Evolutionary conservation across 2,113 vertebrate genomes (phyloP).

Genomic region (Chaetodon trifascialis): DNA sequence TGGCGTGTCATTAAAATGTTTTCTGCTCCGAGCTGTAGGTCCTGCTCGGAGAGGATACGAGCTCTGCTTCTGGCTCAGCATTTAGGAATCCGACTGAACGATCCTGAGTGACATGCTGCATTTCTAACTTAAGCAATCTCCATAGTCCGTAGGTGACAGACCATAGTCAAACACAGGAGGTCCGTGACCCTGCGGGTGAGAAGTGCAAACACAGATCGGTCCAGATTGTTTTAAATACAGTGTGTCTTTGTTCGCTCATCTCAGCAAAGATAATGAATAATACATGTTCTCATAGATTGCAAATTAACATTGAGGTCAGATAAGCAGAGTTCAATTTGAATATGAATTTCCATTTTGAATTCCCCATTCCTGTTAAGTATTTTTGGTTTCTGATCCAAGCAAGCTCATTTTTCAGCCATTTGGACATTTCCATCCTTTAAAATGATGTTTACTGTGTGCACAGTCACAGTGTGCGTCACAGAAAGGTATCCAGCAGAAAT

Average conservation of each 20-base stretch:
- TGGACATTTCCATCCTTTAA: constrained; percentile 14
- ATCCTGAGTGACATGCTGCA: not conserved
- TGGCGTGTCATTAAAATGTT: constrained; percentile 32
- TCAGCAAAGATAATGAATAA: constrained; percentile 72
- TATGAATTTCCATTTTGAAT: constrained; percentile 68
- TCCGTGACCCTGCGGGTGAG: constrained; percentile 48
- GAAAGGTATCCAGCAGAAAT: constrained; percentile 6
- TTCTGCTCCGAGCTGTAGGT: constrained; percentile 1
- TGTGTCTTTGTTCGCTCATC: constrained; percentile 62
- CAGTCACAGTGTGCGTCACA: constrained; percentile 6
- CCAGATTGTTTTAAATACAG: constrained; percentile 62
- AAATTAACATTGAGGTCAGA: constrained; percentile 78
- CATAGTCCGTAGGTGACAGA: not conserved
- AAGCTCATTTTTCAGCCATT: constrained; percentile 2
- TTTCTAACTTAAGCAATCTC: constrained; percentile 4
- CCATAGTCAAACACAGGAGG: constrained; percentile 12
- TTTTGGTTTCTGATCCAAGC: constrained; percentile 33
- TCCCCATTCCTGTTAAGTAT: constrained; percentile 8
- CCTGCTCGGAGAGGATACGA: not conserved
- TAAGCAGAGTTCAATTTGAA: constrained; percentile 71
- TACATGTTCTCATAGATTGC: constrained; percentile 67
- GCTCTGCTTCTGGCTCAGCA: not conserved
- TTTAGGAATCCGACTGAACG: not conserved
- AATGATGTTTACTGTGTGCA: constrained; percentile 35
- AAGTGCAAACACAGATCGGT: constrained; percentile 57